Evolutionary conservation across 2,797 vertebrate genomes (phyloP), one percentile per base, ranked within the genome.

Genomic region (Alcedo atthis): DNA sequence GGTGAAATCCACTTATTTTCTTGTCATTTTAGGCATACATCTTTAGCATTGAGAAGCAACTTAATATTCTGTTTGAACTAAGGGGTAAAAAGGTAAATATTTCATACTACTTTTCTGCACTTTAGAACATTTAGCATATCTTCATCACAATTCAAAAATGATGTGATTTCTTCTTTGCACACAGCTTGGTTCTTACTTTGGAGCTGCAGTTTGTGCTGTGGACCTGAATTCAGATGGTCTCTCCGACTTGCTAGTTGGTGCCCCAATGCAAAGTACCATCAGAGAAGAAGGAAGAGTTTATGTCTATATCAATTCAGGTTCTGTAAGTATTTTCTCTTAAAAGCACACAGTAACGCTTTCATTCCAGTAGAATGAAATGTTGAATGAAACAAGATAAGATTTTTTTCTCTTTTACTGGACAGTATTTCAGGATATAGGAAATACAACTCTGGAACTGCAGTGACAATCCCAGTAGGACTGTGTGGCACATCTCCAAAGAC

Each of bases 101-200:
- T 83, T 71, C 37, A 51, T 40, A 14, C 16, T 67, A 24, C 26
- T 74, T 61, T 76, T 82, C 35, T 85, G 30, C 19, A 57, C 40
- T 42, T 66, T 62, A 17, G n/a, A 64, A 40, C 11, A 53, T 80
- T 8, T 68, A 62, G n/a, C 8, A 0, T 14, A 0, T 75, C 74
- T 67, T 78, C 35, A 57, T 78, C 35, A 78, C 71, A 90, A 85
- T 59, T 55, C 1, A 18, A 17, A 92, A 57, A 26, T 42, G 59
- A 40, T 22, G 9, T 40, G 7, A 63, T 89, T 83, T 71, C 45
- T 71, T 84, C 21, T 93, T 54, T 83, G 28, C 81, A 68, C 28
- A 28, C 88, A 99, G 99, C 97, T 99, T 80, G 99, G 99, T 69
- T 99, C 99, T 7, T 99, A 99, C 93, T 99, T 99, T 18, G 99